Percentiles rank a stretch among this genome's conserved stretches.
Evolutionary conservation across 2,888 invertebrate species (phyloP).

Genomic region (Zygothrica quintamaculata): DNA sequence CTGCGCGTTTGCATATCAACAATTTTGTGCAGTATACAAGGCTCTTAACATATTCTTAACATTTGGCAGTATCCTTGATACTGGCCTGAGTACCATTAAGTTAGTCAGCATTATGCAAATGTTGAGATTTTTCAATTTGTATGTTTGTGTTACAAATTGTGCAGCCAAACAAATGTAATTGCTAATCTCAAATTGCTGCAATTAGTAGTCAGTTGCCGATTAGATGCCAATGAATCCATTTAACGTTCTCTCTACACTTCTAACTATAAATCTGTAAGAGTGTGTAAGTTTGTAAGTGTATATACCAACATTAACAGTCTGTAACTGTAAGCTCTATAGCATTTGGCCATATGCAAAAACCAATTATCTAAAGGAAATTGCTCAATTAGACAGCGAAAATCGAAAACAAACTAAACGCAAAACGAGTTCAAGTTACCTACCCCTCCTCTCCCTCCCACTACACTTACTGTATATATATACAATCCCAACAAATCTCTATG

Average conservation of each 20-base stretch:
- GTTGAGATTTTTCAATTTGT: conserved; percentile 52
- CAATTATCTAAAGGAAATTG: conserved; percentile 76
- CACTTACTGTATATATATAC: no score
- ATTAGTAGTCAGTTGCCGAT: conserved; percentile 26
- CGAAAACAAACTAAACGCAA: conserved; percentile 51
- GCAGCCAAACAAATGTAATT: conserved; percentile 32
- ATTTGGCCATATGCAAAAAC: conserved; percentile 44
- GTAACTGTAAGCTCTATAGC: not conserved
- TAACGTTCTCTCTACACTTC: not conserved
- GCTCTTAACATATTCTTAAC: conserved; percentile 30
- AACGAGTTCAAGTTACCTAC: conserved; percentile 3
- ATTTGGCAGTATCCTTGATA: conserved; percentile 7
- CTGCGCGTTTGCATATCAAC: conserved; percentile 64
- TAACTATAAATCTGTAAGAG: no score
- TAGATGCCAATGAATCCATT: not conserved
- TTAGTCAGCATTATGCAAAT: conserved; percentile 68
- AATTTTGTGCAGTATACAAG: conserved; percentile 38
- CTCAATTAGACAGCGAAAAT: conserved; percentile 69
- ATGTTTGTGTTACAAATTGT: conserved; percentile 36
- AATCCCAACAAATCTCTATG: no score
- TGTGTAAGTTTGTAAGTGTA: no score
- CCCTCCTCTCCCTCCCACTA: not conserved
- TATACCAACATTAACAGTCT: conserved; percentile 13
- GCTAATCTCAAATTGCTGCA: conserved; percentile 14
- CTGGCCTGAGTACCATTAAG: conserved; percentile 36